These are phyloP conservation scores for Hemibagrus wyckioides DNA, from an alignment of 2,113 vertebrate species.

Conservation along the genomic window DNA sequence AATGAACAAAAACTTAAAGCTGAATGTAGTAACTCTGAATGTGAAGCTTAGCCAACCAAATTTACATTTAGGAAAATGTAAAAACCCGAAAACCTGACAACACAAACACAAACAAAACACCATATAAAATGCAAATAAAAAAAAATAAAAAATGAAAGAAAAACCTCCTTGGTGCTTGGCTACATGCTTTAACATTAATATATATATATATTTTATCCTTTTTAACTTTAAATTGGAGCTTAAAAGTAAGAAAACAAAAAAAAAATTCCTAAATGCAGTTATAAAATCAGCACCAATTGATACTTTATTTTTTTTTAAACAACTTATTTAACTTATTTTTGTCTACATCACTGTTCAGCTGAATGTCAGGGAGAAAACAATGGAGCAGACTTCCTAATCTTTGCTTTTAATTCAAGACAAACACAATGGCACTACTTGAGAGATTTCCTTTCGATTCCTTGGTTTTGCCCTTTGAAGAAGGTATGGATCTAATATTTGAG, in stretches of 20 bases:
- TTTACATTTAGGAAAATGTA: slow-evolving; percentile 98
- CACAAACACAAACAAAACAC: slow-evolving; percentile 53
- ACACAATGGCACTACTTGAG: slow-evolving; percentile 97
- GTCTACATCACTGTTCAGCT: slow-evolving; percentile 99
- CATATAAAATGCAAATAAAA: slow-evolving; percentile 99
- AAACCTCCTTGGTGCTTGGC: slow-evolving; percentile 89
- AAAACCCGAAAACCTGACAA: slow-evolving; percentile 95
- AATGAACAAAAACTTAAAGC: slow-evolving; percentile 82
- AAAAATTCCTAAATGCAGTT: slow-evolving; percentile 98
- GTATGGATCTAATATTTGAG: slow-evolving; percentile 70
- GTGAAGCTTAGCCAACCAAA: slow-evolving; percentile 96
- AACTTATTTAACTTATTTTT: slow-evolving; percentile 86
- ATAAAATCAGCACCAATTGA: slow-evolving; percentile 99
- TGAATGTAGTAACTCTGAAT: slow-evolving; percentile 89
- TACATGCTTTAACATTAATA: slow-evolving; percentile 96
- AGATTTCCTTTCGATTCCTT: slow-evolving; percentile 76
- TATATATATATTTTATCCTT: slow-evolving; percentile 90
- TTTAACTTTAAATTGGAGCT: slow-evolving; percentile 95
- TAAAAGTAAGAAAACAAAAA: slow-evolving; percentile 87
- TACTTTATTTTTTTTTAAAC: slow-evolving; percentile 89
- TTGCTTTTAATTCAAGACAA: slow-evolving; percentile 89
- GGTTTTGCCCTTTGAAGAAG: slow-evolving; percentile 85
- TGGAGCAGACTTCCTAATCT: slow-evolving; percentile 89
- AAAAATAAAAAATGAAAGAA: slow-evolving; percentile 96
- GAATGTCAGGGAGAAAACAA: slow-evolving; percentile 88